Evolutionary conservation across 2,113 vertebrate genomes (phyloP), one percentile per base, ranked within the genome.

Genomic region (Psephotus haematonotus): DNA sequence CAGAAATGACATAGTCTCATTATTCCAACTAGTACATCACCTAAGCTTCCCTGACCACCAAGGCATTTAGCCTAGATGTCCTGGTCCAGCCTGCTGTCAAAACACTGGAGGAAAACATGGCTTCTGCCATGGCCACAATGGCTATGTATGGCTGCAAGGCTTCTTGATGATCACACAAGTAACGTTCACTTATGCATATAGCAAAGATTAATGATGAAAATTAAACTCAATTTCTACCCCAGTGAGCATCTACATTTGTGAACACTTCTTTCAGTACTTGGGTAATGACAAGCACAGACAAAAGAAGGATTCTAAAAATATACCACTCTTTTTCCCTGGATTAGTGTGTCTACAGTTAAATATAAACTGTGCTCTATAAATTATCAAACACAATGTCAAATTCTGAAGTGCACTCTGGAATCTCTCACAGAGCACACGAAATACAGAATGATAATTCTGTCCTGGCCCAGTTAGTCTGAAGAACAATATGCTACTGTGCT

Each of bases 321-420:
- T 25, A 92, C 89, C 71, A 88, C 75, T 87, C 77, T 92, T 96
- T 96, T 95, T 15, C 90, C 91, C 68, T 86, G 82, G 88, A 97
- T 96, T 93, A 97, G 80, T 28, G 87, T 95, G 95, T 96, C 85
- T 90, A 96, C 91, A 89, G 83, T 96, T 97, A 97, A 97, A 97
- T 97, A 92, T 97, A 98, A 96, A 88, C 87, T 79, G 60, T 90
- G 87, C 88, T 94, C 96, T 82, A 92, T 97, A 92, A 97, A 96
- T 92, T 94, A 97, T 96, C 94, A 97, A 97, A 96, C 78, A 74
- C 88, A 84, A 86, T 94, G 96, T 96, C 96, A 96, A 92, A 97
- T 91, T 97, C 84, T 96, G 93, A 98, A 96, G 83, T 64, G 71
- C 57, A 95, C 88, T 80, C 70, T 1, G 19, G 83, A 93, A 70